These are phyloP conservation scores for Venustaconcha ellipsiformis DNA, from an alignment of 1,140 invertebrate species.

Conservation along the genomic window DNA sequence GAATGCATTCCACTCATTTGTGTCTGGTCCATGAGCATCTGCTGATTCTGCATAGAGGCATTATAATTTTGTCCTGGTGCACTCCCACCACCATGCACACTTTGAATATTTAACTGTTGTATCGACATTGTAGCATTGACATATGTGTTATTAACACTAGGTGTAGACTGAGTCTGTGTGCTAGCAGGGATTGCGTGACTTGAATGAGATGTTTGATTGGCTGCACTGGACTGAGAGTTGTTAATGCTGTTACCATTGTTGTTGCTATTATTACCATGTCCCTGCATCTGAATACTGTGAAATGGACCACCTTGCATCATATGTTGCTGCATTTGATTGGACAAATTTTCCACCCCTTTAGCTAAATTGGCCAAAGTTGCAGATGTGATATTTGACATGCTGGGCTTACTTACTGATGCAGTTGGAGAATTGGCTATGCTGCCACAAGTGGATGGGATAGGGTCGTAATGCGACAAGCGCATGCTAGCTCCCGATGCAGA, in stretches of 20 bases:
- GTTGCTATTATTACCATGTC: constrained; percentile 40
- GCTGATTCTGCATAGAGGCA: constrained; percentile 60
- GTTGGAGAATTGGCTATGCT: constrained; percentile 41
- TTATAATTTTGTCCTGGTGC: constrained; percentile 40
- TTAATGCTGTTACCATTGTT: constrained; percentile 25
- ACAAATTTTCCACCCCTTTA: constrained; percentile 68
- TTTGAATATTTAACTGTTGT: constrained; percentile 72
- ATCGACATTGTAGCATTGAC: constrained; percentile 73
- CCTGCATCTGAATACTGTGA: constrained; percentile 68
- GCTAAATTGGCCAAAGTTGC: constrained; percentile 67
- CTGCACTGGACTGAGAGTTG: constrained; percentile 5
- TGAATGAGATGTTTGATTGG: constrained; percentile 3
- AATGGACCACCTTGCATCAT: constrained; percentile 70
- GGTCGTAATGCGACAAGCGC: constrained; percentile 63
- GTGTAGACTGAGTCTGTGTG: constrained; percentile 49
- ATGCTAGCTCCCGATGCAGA: constrained; percentile 57
- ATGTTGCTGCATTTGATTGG: constrained; percentile 68
- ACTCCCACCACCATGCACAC: constrained; percentile 54
- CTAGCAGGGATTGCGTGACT: constrained; percentile 6
- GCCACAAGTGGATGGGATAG: constrained; percentile 37
- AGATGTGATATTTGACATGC: constrained; percentile 68
- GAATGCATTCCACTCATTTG: constrained; percentile 25
- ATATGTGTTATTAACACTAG: constrained; percentile 72
- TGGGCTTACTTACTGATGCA: constrained; percentile 48
- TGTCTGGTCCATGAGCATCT: constrained; percentile 57